Base-by-base conservation (phyloP, 2,888 invertebrate species). In the Dastarcus helophoroides region DNA sequence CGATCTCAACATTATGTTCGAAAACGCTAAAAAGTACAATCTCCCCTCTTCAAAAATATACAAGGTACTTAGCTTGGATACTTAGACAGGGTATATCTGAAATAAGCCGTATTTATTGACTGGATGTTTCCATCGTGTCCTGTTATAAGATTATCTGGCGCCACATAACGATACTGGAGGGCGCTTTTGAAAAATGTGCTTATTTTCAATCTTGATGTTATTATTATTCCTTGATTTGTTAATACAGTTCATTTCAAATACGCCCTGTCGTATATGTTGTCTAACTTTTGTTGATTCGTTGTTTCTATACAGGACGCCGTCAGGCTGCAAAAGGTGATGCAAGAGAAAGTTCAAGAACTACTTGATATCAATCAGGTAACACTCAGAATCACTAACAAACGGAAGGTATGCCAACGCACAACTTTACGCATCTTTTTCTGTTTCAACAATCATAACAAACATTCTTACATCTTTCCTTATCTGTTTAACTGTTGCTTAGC, bases 1-100 rank as follows among this genome's bases (percentile, higher is more conserved):
- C 1, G 97, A 98, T 56, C 73, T 98, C 68, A 91, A 90, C 54
- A 76, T 93, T 27, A 90, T 97, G 80, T 89, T 97, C 59, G 90
- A 93, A 54, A 98, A 98, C 63, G 97, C 97, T 7, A 86, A 84
- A 56, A 79, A 80, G 48, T 91, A 90, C 56, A 90, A 89, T 60
- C 65, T 80, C 24, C 73, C 79, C 27, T 79, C 79, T 22, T 85
- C 88, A 22, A 73, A 79, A 46, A 68, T 88, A 8, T 86, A 85
- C 56, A 83, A 84, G 66, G 79, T 79, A 61, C n/a, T n/a, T n/a
- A 55, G 40, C 31, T 17, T 10, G 23, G 4, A n/a, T 26, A 14
- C 25, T 23, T 7, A 29, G n/a, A 17, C 19, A 17, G 6, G 6
- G 19, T 17, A 7, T 17, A 17, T n/a, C n/a, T 17, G n/a, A 17